Evolutionary conservation across 2,888 invertebrate species (phyloP).

Genomic region (Maniola hyperantus): DNA sequence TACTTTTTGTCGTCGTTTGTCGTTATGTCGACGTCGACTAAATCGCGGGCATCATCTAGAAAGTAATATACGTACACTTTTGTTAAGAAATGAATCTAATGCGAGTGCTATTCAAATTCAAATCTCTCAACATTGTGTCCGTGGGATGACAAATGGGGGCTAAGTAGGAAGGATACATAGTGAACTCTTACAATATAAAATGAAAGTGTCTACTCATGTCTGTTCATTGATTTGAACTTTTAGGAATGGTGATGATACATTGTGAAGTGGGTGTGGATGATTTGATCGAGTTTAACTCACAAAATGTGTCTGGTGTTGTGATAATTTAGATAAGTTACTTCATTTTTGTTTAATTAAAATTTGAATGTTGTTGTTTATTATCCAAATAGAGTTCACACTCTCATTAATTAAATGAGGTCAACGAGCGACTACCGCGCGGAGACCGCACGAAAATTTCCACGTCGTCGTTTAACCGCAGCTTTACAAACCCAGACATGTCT

Average conservation of each 20-base stretch:
- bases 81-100: constrained; percentile 22
- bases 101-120: constrained; percentile 38
- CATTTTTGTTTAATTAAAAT: too few species aligned
- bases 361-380: too few species aligned
- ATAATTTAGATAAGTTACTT: too few species aligned
- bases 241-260: constrained; percentile 5
- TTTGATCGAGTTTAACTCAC: constrained; percentile 37
- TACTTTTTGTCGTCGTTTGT: too few species aligned
- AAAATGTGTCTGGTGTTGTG: not conserved
- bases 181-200: constrained; percentile 44
- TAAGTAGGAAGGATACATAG: constrained; percentile 56
- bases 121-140: constrained; percentile 42
- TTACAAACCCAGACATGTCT: not conserved
- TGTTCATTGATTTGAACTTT: constrained; percentile 3
- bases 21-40: too few species aligned
- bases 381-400: too few species aligned
- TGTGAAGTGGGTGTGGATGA: not conserved
- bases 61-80: not conserved
- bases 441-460: too few species aligned
- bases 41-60: not conserved
- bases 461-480: too few species aligned
- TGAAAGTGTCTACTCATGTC: constrained; percentile 5
- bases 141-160: constrained; percentile 59
- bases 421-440: too few species aligned
- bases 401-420: too few species aligned